Evolutionary conservation across 2,797 vertebrate species (phyloP), one percentile per base, ranked within the genome.

Genomic region (Alcedo quadribrachys): DNA sequence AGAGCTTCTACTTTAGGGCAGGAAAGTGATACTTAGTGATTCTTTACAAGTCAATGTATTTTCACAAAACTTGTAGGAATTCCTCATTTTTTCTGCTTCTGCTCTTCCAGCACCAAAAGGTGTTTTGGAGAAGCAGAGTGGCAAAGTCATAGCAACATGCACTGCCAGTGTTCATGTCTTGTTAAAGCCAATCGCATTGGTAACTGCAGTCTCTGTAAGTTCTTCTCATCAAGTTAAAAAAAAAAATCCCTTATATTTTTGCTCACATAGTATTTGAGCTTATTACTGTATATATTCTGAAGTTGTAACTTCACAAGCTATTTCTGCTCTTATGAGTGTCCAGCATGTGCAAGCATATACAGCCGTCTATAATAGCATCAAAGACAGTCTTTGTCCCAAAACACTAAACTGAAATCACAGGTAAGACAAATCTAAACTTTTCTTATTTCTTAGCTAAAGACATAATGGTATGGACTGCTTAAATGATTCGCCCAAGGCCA

Each of bases 201-300:
- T n/a, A 69, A 81, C 25, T 73, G 42, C 48, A 81, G 30, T n/a
- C 33, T 86, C 45, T 43, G 60, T 25, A 77, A 58, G 18, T 71
- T 54, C 45, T 73, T 73, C 15, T 71, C 21, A 65, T 69, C 18
- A 32, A 60, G 40, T 69, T 79, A 33, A 24, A n/a, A 73, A 30
- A 19, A 68, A 50, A 11, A 17, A 8, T 8, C 37, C 58, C 21
- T 87, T 94, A 90, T 43, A 60, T 81, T 70, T 95, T 83, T 74
- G 37, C 33, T 84, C 8, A 67, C 33, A 58, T 62, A 57, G 43
- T 42, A 87, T 82, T 91, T 93, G 87, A 92, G 87, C 10, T 79
- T 85, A 95, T 92, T 92, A 73, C 78, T 97, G 89, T 92, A 81
- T 84, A 85, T 69, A 57, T 93, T 87, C n/a, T 54, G 63, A 65